Conservation (phyloP, 1,140 invertebrate genomes). For the Drosophila pachea region DNA sequence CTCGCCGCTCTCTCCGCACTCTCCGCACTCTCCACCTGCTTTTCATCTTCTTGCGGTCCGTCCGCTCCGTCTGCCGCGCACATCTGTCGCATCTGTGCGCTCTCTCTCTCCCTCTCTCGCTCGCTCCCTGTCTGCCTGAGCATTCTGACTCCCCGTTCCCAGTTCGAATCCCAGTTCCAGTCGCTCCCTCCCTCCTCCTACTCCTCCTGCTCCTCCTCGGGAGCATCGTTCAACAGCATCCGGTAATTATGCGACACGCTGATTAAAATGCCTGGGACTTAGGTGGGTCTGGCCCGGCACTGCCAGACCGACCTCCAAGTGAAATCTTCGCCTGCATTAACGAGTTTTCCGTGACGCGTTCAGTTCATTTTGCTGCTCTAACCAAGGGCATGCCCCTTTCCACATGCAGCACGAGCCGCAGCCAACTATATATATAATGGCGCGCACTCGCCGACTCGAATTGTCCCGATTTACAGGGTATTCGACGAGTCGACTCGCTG, state of each 20-base stretch:
- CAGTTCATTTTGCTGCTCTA: slow-evolving; percentile 30
- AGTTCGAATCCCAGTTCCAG: slow-evolving; percentile 6
- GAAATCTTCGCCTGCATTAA: slow-evolving; percentile 75
- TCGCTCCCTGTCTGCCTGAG: slow-evolving; percentile 2
- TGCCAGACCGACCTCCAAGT: slow-evolving; percentile 56
- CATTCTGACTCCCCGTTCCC: slow-evolving; percentile 11
- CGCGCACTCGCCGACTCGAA: too few species aligned
- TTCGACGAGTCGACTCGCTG: slow-evolving; percentile 1
- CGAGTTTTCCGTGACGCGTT: slow-evolving; percentile 74
- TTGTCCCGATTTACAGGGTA: slow-evolving; percentile 17
- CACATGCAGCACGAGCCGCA: not conserved
- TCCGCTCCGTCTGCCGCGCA: not conserved
- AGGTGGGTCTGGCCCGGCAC: slow-evolving; percentile 59
- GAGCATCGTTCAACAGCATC: slow-evolving; percentile 65
- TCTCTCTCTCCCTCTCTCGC: not conserved
- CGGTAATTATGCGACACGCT: slow-evolving; percentile 77
- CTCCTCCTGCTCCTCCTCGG: not conserved
- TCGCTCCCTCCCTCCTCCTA: not conserved
- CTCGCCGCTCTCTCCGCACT: not conserved
- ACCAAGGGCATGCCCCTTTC: not conserved
- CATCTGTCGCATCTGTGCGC: not conserved
- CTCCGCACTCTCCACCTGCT: not conserved
- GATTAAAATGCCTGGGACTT: slow-evolving; percentile 73
- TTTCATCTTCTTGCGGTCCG: not conserved
- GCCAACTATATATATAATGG: too few species aligned